Percentiles rank a stretch among this genome's conserved stretches.
phyloP scores from a whole-genome alignment of 2,888 invertebrate species.

The Netelia virgata region DNA sequence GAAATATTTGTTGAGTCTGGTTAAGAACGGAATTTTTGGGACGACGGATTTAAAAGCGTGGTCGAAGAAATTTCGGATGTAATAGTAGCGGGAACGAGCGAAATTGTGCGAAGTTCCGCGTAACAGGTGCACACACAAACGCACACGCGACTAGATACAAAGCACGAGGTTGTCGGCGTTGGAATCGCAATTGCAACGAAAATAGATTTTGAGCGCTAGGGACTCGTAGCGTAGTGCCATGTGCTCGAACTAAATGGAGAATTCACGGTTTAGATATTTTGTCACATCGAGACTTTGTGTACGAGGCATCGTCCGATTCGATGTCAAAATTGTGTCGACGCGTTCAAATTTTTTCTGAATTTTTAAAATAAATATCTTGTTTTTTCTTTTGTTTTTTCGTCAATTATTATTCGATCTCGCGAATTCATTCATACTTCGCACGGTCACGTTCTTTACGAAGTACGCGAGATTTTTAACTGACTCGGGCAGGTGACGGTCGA shows the following conservation, averaged over 20 bases:
- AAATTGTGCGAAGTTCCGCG: conserved; percentile 29
- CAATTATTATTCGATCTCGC: too few species aligned
- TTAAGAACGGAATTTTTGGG: neutral
- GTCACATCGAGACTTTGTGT: neutral
- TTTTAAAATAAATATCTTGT: neutral
- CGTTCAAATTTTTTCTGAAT: neutral
- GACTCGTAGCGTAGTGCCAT: neutral
- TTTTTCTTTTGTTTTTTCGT: neutral
- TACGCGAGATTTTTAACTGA: too few species aligned
- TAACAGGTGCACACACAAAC: conserved; percentile 38
- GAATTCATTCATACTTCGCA: too few species aligned
- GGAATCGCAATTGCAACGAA: conserved; percentile 33
- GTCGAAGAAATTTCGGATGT: conserved; percentile 15
- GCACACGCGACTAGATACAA: neutral
- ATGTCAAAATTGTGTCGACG: conserved; percentile 3
- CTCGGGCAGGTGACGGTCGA: too few species aligned
- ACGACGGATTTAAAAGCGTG: neutral
- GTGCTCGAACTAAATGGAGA: conserved; percentile 34
- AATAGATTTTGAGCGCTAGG: conserved; percentile 51
- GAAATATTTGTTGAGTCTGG: neutral
- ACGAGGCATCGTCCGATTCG: neutral
- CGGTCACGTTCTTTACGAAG: too few species aligned
- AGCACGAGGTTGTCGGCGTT: conserved; percentile 11
- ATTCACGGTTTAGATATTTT: conserved; percentile 37
- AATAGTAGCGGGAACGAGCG: conserved; percentile 31